Base-by-base conservation (phyloP, 2,797 vertebrate species). In the Squalus acanthias region DNA sequence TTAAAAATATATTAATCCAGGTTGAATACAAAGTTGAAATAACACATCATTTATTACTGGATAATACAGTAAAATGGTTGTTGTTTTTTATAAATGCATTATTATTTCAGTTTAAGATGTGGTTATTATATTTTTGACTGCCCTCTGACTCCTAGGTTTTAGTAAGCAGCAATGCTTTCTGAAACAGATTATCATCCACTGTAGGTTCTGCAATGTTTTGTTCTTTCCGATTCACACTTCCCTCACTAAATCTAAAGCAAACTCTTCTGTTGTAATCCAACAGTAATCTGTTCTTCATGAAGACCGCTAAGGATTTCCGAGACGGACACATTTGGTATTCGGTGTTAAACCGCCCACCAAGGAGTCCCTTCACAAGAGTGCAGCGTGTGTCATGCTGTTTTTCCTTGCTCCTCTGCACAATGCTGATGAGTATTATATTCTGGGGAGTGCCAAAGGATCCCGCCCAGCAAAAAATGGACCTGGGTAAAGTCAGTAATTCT, bases 341-440 rank as follows among this genome's bases (percentile, higher is more conserved):
- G 0, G 98, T 99, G 96, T 98, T 99, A 96, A 99, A 98, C 96
- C 98, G 98, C 65, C 98, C 98, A 9, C 98, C 99, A 1, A 97
- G 97, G 96, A 99, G 99, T 97, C 98, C 97, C 96, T 99, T 99
- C 97, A 99, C 99, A 0, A 97, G 98, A 22, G 99, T 99, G 39
- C 99, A 99, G 97, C 97, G 99, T 0, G 98, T 99, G 72, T 99
- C 99, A 9, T 99, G 99, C 89, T 99, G 99, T 96, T 99, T 99
- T 96, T 99, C 99, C 0, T 97, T 99, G 97, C 98, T 99, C 50
- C 98, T 99, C 63, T 99, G 99, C 97, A 99, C 99, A 96, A 99
- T 99, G 99, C 97, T 99, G 97, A 99, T 99, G 94, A 99, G 98
- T 97, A 99, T 99, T 97, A 99, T 99, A 98, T 99, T 99, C 97